phyloP scores from a whole-genome alignment of 1,140 invertebrate genomes.

The Diorhabda carinulata region DNA sequence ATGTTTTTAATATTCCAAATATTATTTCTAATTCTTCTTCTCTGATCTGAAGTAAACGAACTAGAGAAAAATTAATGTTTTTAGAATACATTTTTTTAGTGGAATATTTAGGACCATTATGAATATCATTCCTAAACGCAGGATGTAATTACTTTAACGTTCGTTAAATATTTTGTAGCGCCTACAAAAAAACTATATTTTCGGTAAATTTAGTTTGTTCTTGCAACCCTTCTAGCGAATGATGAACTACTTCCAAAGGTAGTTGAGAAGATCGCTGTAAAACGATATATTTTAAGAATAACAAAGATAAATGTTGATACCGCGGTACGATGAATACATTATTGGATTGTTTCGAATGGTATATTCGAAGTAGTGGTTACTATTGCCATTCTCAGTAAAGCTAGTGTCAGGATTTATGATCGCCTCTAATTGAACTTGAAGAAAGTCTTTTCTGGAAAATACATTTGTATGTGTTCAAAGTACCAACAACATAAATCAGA shows the following conservation, averaged over 20 bases:
- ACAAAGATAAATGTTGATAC: too few species aligned
- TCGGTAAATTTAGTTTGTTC: not conserved
- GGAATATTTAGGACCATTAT: not conserved
- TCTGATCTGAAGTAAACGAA: too few species aligned
- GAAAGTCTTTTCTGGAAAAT: too few species aligned
- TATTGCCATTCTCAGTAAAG: too few species aligned
- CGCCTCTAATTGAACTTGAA: too few species aligned
- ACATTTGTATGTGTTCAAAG: too few species aligned
- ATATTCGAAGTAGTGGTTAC: too few species aligned
- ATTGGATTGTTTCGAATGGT: not conserved
- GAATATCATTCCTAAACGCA: conserved; percentile 15
- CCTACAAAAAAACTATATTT: conserved; percentile 13
- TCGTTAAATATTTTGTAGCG: conserved; percentile 21
- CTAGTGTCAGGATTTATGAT: too few species aligned
- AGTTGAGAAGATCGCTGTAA: conserved; percentile 10
- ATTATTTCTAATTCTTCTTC: too few species aligned
- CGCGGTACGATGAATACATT: not conserved
- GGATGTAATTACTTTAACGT: conserved; percentile 32
- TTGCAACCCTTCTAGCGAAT: conserved; percentile 23
- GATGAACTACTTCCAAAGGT: not conserved
- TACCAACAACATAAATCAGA: too few species aligned
- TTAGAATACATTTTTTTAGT: not conserved
- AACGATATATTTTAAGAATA: not conserved
- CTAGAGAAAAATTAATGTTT: too few species aligned
- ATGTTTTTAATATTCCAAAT: too few species aligned